phyloP scores from a whole-genome alignment of 1,140 invertebrate species.

The Conus ventricosus region DNA sequence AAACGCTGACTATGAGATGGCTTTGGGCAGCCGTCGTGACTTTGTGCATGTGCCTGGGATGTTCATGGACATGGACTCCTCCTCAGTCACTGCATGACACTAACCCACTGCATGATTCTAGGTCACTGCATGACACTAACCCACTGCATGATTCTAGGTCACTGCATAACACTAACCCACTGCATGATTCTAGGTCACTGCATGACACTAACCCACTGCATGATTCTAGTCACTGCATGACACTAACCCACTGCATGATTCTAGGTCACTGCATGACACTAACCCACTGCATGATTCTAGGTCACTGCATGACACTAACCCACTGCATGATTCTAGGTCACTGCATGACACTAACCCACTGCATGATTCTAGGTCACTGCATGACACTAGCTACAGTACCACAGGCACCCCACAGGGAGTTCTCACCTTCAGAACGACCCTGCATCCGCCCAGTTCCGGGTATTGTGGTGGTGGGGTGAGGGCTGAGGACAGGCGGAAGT shows the following conservation, averaged over 20 bases:
- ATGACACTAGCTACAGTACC: not conserved
- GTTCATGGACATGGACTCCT: conserved; percentile 1
- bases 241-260: no score
- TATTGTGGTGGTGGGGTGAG: not conserved
- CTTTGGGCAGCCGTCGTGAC: not conserved
- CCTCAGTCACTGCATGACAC: not conserved
- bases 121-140: no score
- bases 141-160: no score
- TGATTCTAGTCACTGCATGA: no score
- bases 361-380: no score
- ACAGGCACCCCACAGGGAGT: not conserved
- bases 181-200: no score
- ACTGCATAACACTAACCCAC: no score
- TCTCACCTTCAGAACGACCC: not conserved
- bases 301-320: no score
- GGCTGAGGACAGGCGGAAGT: not conserved
- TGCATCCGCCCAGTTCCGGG: not conserved
- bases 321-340: no score
- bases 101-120: no score
- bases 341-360: no score
- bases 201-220: not conserved
- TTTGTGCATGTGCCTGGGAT: conserved; percentile 1
- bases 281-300: no score
- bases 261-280: not conserved
- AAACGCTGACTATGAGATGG: not conserved